phyloP scores from a whole-genome alignment of 2,888 invertebrate genomes.

The Trachelus tabidus region DNA sequence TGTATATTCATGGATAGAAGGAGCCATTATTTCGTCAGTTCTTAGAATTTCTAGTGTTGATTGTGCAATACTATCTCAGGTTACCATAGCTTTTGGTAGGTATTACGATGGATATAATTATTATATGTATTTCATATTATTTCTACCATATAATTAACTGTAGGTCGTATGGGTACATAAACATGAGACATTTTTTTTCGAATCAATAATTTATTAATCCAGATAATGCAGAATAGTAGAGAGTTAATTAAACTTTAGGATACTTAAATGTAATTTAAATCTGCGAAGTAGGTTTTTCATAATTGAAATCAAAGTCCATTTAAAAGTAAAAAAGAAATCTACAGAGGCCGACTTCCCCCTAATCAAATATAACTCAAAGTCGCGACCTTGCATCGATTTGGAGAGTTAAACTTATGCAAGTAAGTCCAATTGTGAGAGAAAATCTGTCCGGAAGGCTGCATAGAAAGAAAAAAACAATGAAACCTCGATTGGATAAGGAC shows the following conservation, averaged over 20 bases:
- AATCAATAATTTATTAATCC: neutral
- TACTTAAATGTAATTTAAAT: neutral
- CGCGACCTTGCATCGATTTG: neutral
- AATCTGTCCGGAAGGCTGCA: neutral
- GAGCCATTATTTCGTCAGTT: neutral
- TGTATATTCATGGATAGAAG: neutral
- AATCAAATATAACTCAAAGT: neutral
- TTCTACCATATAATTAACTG: neutral
- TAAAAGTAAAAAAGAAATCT: neutral
- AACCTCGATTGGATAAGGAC: neutral
- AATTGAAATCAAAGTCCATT: neutral
- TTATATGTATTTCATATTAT: neutral
- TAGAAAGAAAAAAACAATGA: neutral
- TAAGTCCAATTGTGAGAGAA: neutral
- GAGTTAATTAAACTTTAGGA: neutral
- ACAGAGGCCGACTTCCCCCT: neutral
- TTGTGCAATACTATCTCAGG: neutral
- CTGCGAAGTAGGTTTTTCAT: neutral
- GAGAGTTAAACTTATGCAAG: neutral
- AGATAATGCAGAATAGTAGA: neutral
- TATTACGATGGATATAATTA: neutral
- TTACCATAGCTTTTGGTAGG: neutral
- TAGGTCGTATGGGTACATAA: neutral
- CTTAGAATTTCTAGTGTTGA: neutral
- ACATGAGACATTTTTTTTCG: neutral